These are phyloP conservation scores for Centruroides vittatus DNA, from an alignment of 1,140 invertebrate species.

Conservation along the genomic window DNA sequence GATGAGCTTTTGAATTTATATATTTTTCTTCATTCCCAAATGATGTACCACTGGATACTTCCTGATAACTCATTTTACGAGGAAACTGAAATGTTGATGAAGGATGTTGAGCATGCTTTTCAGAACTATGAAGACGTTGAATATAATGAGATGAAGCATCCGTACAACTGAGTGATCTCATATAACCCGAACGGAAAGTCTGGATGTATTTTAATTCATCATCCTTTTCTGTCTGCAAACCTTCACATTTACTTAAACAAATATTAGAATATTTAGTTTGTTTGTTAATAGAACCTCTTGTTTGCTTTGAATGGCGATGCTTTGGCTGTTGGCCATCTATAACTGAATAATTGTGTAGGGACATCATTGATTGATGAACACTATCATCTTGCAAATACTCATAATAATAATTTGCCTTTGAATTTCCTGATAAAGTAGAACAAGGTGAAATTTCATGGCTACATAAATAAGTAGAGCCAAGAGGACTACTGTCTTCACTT, in stretches of 20 bases:
- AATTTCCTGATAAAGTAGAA: slow-evolving; percentile 1
- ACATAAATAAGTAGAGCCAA: not conserved
- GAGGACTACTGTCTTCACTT: slow-evolving; percentile 37
- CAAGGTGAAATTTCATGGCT: not conserved
- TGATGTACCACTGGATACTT: not conserved
- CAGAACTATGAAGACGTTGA: too few relatives aligned
- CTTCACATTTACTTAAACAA: too few relatives aligned
- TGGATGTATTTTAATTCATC: too few relatives aligned
- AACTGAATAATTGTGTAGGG: too few relatives aligned
- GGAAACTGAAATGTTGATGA: not conserved
- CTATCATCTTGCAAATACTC: too few relatives aligned
- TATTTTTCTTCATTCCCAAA: not conserved
- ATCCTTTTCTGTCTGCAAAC: too few relatives aligned
- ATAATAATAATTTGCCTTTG: not conserved
- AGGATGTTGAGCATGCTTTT: not conserved
- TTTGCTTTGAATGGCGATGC: too few relatives aligned
- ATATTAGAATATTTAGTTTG: too few relatives aligned
- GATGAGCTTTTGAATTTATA: not conserved
- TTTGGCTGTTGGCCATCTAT: too few relatives aligned
- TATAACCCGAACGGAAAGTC: not conserved
- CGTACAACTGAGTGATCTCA: slow-evolving; percentile 6
- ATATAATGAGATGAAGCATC: not conserved
- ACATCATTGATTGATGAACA: too few relatives aligned
- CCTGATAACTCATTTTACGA: not conserved
- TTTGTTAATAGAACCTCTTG: too few relatives aligned